Percentiles rank a stretch among this genome's conserved stretches.
These are phyloP conservation scores for Lasioglossum figueresi DNA, from an alignment of 2,888 invertebrate genomes.

Conservation along the genomic window DNA sequence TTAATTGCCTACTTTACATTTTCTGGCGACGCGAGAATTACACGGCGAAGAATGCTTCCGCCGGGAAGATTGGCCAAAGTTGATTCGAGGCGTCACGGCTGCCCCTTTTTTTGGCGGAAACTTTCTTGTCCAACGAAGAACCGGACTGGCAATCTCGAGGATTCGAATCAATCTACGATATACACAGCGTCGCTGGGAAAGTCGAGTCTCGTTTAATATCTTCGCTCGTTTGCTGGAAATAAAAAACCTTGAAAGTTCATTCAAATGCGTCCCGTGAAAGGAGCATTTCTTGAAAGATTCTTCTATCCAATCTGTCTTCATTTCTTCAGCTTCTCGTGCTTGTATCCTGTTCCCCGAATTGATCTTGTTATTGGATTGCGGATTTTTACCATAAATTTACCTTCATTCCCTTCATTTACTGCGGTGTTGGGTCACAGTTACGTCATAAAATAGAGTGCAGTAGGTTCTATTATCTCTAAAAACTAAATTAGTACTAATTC, in stretches of 20 bases:
- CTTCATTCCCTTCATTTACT: background rate
- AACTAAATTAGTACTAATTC: no score
- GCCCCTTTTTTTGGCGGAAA: slow-evolving; percentile 3
- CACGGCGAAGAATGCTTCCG: slow-evolving; percentile 28
- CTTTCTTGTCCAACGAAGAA: slow-evolving; percentile 3
- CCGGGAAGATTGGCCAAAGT: slow-evolving; percentile 33
- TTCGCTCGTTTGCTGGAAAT: background rate
- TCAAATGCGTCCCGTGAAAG: background rate
- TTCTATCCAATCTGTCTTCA: background rate
- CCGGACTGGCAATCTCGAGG: background rate
- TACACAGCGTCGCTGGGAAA: background rate
- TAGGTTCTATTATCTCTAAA: no score
- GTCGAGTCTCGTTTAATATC: background rate
- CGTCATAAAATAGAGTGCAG: no score
- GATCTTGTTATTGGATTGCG: background rate
- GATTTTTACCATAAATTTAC: background rate
- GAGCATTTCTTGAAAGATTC: background rate
- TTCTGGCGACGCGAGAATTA: slow-evolving; percentile 33
- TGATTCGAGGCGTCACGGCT: slow-evolving; percentile 31
- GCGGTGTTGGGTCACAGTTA: no score
- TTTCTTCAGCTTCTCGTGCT: background rate
- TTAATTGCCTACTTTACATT: slow-evolving; percentile 64
- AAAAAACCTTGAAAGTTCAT: background rate
- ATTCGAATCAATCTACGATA: background rate
- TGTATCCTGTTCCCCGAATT: background rate